Conservation (phyloP, 1,140 invertebrate genomes). For the Phortica variegata region DNA sequence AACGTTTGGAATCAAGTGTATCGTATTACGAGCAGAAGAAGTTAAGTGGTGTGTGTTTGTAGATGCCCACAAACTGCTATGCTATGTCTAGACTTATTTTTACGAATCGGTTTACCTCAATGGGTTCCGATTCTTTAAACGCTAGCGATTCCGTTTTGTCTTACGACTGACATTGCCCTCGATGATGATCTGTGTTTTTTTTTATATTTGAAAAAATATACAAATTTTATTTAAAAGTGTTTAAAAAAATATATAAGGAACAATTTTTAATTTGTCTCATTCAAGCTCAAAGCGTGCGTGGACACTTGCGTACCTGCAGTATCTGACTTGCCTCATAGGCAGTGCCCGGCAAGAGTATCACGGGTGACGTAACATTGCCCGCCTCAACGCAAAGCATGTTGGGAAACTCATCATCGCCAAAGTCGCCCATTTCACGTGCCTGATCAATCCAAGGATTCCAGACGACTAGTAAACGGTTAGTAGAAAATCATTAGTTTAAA, state of each 20-base stretch:
- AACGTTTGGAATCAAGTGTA: too few relatives aligned
- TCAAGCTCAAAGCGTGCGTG: not conserved
- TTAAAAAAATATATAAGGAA: too few relatives aligned
- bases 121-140: constrained; percentile 56
- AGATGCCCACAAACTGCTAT: too few relatives aligned
- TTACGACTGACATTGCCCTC: constrained; percentile 56
- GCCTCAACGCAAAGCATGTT: constrained; percentile 96
- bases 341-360: constrained; percentile 81
- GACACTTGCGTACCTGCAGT: constrained; percentile 37
- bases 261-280: too few relatives aligned
- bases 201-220: not conserved
- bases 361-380: constrained; percentile 82
- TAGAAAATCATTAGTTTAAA: not conserved
- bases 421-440: constrained; percentile 88
- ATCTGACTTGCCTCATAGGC: constrained; percentile 55
- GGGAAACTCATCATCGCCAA: constrained; percentile 92
- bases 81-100: constrained; percentile 6
- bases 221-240: not conserved
- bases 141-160: constrained; percentile 56
- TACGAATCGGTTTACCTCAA: constrained; percentile 54
- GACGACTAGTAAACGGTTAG: constrained; percentile 63
- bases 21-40: too few relatives aligned
- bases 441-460: constrained; percentile 97
- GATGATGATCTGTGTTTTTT: constrained; percentile 45
- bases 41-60: too few relatives aligned